Conservation (phyloP, 2,113 vertebrate species). For the Pandion haliaetus region DNA sequence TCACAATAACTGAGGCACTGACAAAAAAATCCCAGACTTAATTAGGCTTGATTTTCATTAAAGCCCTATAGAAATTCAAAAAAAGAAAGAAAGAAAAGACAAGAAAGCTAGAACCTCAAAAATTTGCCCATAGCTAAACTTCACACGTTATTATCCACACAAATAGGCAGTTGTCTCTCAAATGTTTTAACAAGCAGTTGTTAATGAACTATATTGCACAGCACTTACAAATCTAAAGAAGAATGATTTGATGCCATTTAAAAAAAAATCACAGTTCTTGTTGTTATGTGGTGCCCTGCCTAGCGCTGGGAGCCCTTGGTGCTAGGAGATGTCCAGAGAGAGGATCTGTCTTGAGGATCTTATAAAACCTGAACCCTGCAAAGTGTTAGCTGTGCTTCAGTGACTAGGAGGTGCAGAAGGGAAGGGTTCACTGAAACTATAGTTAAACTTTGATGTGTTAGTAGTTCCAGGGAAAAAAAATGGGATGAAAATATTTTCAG, state of each 20-base stretch:
- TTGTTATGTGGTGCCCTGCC: not conserved
- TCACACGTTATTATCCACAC: not conserved
- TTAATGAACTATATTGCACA: not conserved
- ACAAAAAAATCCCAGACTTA: not conserved
- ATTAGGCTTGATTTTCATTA: slow-evolving; percentile 1
- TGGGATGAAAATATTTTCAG: not conserved
- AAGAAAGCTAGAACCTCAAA: not conserved
- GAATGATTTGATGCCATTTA: not conserved
- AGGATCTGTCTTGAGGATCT: not conserved
- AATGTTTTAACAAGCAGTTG: not conserved
- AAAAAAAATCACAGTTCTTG: not conserved
- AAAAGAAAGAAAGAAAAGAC: not conserved
- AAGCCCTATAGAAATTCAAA: not conserved
- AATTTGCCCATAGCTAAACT: not conserved
- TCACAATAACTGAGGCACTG: not conserved
- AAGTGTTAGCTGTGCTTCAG: not conserved
- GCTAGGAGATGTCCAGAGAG: not conserved
- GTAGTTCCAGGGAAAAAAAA: not conserved
- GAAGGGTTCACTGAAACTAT: not conserved
- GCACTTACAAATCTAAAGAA: not conserved
- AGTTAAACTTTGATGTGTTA: not conserved
- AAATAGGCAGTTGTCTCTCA: not conserved
- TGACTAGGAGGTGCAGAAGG: not conserved
- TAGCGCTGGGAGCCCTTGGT: not conserved
- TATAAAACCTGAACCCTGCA: not conserved